These are phyloP conservation scores for Drosophila kanapiae DNA, from an alignment of 1,140 invertebrate genomes.

Conservation along the genomic window DNA sequence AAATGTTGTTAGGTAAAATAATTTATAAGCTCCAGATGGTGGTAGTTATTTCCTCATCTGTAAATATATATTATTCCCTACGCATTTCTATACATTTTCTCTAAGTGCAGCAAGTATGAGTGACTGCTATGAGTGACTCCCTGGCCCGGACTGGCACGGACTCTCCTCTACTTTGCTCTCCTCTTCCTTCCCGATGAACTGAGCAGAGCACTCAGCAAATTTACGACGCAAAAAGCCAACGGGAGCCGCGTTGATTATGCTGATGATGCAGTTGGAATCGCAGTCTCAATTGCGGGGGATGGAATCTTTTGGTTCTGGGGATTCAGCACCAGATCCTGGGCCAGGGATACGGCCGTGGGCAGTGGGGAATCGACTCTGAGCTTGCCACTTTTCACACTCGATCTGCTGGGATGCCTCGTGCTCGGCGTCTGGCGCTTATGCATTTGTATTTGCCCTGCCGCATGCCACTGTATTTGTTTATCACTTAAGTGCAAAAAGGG, in stretches of 20 bases:
- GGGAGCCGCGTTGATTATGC: constrained; percentile 80
- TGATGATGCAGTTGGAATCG: constrained; percentile 76
- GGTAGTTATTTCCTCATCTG: no score
- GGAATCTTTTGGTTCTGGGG: constrained; percentile 8
- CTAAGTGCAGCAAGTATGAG: constrained; percentile 31
- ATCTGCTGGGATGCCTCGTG: constrained; percentile 55
- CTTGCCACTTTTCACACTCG: constrained; percentile 82
- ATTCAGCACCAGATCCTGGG: constrained; percentile 5
- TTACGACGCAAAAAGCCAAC: constrained; percentile 82
- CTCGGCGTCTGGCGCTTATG: constrained; percentile 45
- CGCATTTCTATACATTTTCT: not conserved
- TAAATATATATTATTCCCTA: no score
- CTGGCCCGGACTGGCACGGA: constrained; percentile 8
- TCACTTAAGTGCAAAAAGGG: constrained; percentile 84
- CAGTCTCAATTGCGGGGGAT: constrained; percentile 24
- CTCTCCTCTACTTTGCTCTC: constrained; percentile 1
- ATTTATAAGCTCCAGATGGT: no score
- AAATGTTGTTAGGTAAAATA: no score
- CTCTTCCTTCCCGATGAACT: constrained; percentile 26
- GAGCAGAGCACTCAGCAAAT: constrained; percentile 75
- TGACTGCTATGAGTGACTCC: constrained; percentile 42
- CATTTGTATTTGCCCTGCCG: constrained; percentile 58
- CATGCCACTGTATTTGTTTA: constrained; percentile 81
- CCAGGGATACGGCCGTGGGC: not conserved
- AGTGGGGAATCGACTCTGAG: constrained; percentile 34